These are phyloP conservation scores for Enteromius viviparus DNA, from an alignment of 2,797 vertebrate species.

Conservation along the genomic window DNA sequence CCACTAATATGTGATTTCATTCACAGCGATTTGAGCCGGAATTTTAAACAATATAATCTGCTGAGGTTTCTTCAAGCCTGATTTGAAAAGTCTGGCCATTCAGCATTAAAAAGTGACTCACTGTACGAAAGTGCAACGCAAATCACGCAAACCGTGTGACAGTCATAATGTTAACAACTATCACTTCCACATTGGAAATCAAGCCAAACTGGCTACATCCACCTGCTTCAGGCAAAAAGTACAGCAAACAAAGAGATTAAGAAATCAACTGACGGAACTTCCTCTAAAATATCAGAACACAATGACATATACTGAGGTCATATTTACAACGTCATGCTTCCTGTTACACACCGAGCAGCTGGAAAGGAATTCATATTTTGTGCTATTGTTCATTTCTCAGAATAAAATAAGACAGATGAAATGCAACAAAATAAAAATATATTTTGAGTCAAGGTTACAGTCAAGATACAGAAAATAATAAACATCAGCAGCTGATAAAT, in stretches of 20 bases:
- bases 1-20: constrained; percentile 4
- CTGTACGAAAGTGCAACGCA: neutral
- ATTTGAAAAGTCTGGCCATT: neutral
- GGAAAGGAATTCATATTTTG: neutral
- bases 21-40: neutral
- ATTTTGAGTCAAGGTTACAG: neutral
- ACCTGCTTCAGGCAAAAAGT: neutral
- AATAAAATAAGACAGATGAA: neutral
- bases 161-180: constrained; percentile 8
- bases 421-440: neutral
- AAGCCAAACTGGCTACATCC: neutral
- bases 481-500: neutral
- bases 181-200: constrained; percentile 3
- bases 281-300: neutral
- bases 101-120: constrained; percentile 10
- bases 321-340: neutral
- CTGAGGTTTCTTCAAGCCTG: neutral
- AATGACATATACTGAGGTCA: neutral
- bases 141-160: neutral
- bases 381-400: neutral
- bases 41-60: neutral
- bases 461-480: neutral
- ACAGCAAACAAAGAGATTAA: constrained; percentile 5
- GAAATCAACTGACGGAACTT: constrained; percentile 11
- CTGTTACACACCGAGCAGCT: neutral